Evolutionary conservation across 2,888 invertebrate species (phyloP).

Genomic region (Calliphora vomitoria): DNA sequence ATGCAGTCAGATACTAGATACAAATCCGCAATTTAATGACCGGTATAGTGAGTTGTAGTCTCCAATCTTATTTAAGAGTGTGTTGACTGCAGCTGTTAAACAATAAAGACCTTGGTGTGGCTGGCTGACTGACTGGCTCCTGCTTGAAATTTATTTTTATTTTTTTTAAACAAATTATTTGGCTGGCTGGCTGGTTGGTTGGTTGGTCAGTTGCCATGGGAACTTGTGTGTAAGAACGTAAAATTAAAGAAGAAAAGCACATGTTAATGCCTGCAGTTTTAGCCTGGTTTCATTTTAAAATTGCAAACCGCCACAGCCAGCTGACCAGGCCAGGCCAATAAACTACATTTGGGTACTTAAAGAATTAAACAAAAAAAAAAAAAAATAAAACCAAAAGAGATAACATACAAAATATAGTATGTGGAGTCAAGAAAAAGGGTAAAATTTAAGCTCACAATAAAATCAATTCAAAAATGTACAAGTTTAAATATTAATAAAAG

Average conservation of each 20-base stretch:
- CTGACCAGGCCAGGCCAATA: slow-evolving; percentile 70
- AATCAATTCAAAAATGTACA: slow-evolving; percentile 59
- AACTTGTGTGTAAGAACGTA: slow-evolving; percentile 46
- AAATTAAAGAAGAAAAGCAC: slow-evolving; percentile 24
- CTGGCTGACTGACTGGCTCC: slow-evolving; percentile 37
- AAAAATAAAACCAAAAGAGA: neutral
- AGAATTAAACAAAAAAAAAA: slow-evolving; percentile 25
- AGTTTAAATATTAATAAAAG: slow-evolving; percentile 32
- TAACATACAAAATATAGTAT: neutral
- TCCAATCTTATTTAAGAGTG: neutral
- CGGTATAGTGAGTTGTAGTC: slow-evolving; percentile 11
- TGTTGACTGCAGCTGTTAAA: slow-evolving; percentile 63
- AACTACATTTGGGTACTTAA: slow-evolving; percentile 60
- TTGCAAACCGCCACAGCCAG: slow-evolving; percentile 35
- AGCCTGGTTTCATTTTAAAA: slow-evolving; percentile 69
- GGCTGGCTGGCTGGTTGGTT: neutral
- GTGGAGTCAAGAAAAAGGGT: neutral
- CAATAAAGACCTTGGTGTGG: slow-evolving; percentile 58
- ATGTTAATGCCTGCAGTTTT: slow-evolving; percentile 65
- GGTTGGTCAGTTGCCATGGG: slow-evolving; percentile 65
- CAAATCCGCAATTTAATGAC: slow-evolving; percentile 35
- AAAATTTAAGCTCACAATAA: slow-evolving; percentile 31
- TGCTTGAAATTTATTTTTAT: neutral
- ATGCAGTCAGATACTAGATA: neutral
- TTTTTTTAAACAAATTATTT: slow-evolving; percentile 31